Base-by-base conservation (phyloP, 2,113 vertebrate genomes). In the Cygnus atratus region DNA sequence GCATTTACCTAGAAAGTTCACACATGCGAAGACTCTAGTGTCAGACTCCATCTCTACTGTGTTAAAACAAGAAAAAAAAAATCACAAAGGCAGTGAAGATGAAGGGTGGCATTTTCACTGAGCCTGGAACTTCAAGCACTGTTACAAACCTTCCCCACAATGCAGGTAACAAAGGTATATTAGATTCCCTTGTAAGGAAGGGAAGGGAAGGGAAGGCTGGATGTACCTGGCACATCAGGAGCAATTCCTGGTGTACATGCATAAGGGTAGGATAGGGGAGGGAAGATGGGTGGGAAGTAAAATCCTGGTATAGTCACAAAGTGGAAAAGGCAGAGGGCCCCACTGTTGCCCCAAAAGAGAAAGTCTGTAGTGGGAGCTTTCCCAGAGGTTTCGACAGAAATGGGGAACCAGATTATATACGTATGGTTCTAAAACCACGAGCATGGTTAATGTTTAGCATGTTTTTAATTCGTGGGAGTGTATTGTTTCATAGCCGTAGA, bases 1-100 rank as follows among this genome's bases (percentile, higher is more conserved):
- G 29, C 87, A 84, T 91, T 94, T 90, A 90, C 90, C 92, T 94
- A 61, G 65, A 46, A 81, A 90, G 85, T 84, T 94, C 75, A 77
- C 50, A 71, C 22, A 28, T 80, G 35, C 50, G 77, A 86, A 90
- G 29, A 13, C 29, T 85, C 33, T 29, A 26, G 19, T 73, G 58
- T 87, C 75, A 89, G 33, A 68, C 61, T 57, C 58, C 33, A 35
- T 59, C 65, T 91, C 2, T n/a, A 13, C 50, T 29, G 12, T 0
- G 0, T 46, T 54, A 50, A 68, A 81, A 84, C 74, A 74, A 8
- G 63, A 78, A 8, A 72, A 78, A 78, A 71, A 4, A 29, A 73
- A 92, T 87, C 35, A 55, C 28, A 50, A 72, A 66, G 9, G 15
- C n/a, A 29, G 33, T 31, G 31, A 70, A 80, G n/a, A 35, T 86